Percentiles rank a stretch among this genome's conserved stretches.
These are phyloP conservation scores for Eilema depressum DNA, from an alignment of 2,888 invertebrate species.

Conservation along the genomic window DNA sequence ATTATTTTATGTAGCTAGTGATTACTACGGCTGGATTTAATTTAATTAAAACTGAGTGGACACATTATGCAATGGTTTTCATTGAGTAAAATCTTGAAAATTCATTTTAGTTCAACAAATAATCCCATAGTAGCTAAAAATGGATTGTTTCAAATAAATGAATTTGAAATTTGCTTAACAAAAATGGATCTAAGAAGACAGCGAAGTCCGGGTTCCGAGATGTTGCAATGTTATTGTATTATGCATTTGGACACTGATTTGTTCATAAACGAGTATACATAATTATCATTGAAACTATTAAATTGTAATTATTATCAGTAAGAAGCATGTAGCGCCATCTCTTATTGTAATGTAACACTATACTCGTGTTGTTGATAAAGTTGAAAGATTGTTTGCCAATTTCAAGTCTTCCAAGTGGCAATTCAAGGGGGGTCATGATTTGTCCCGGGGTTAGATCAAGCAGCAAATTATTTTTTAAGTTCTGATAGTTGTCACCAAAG, in stretches of 20 bases:
- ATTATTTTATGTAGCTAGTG: background rate
- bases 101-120: no score
- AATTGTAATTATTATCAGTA: slow-evolving; percentile 36
- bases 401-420: background rate
- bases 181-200: background rate
- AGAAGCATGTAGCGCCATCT: slow-evolving; percentile 68
- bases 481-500: background rate
- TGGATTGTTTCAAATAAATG: no score
- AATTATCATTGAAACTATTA: slow-evolving; percentile 20
- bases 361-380: background rate
- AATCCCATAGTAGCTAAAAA: no score
- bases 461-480: background rate
- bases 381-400: background rate
- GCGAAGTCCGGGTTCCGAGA: background rate
- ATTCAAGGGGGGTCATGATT: background rate
- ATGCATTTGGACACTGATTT: background rate
- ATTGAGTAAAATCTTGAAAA: no score
- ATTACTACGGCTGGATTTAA: background rate
- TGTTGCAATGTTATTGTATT: background rate
- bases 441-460: background rate
- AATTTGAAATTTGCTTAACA: background rate
- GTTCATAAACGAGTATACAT: slow-evolving; percentile 9
- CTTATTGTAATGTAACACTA: slow-evolving; percentile 52
- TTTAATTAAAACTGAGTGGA: background rate
- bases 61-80: background rate